Percentiles rank a stretch among this genome's conserved stretches.
phyloP scores from a whole-genome alignment of 1,140 invertebrate species.

The Halictus rubicundus region DNA sequence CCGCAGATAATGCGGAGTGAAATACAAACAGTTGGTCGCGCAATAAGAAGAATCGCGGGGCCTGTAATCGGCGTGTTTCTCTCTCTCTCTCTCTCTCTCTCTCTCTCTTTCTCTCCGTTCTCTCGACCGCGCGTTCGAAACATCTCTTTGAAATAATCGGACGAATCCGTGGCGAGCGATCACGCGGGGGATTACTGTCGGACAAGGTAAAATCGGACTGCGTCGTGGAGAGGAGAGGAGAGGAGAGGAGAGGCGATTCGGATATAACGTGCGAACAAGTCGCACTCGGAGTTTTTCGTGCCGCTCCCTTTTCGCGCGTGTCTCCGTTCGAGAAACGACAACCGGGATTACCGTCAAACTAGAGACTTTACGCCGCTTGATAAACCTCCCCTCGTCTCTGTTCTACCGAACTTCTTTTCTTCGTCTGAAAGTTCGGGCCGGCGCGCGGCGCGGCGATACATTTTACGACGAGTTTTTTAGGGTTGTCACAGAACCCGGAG shows the following conservation, averaged over 20 bases:
- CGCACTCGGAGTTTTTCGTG: conserved; percentile 32
- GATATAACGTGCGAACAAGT: conserved; percentile 59
- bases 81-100: conserved; percentile 5
- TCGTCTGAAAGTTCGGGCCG: background rate
- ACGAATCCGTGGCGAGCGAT: conserved; percentile 38
- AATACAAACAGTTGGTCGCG: background rate
- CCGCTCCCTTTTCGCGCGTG: conserved; percentile 45
- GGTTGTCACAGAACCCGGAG: conserved; percentile 23
- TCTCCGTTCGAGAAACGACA: conserved; percentile 38
- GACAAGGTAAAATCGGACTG: conserved; percentile 51
- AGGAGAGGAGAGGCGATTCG: conserved; percentile 32
- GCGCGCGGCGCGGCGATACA: background rate
- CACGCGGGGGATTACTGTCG: conserved; percentile 60
- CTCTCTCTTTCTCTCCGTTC: conserved; percentile 2
- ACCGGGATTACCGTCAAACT: conserved; percentile 62
- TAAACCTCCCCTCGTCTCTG: conserved; percentile 28
- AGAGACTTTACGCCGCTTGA: conserved; percentile 50
- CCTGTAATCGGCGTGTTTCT: conserved; percentile 48
- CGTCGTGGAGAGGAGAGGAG: background rate
- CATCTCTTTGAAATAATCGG: conserved; percentile 22
- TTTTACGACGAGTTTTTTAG: conserved; percentile 40
- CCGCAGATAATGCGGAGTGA: no score
- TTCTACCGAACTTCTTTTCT: background rate
- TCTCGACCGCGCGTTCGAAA: background rate
- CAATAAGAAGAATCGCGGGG: background rate